Evolutionary conservation across 2,797 vertebrate genomes (phyloP), one percentile per base, ranked within the genome.

Genomic region (Myotis planiceps): DNA sequence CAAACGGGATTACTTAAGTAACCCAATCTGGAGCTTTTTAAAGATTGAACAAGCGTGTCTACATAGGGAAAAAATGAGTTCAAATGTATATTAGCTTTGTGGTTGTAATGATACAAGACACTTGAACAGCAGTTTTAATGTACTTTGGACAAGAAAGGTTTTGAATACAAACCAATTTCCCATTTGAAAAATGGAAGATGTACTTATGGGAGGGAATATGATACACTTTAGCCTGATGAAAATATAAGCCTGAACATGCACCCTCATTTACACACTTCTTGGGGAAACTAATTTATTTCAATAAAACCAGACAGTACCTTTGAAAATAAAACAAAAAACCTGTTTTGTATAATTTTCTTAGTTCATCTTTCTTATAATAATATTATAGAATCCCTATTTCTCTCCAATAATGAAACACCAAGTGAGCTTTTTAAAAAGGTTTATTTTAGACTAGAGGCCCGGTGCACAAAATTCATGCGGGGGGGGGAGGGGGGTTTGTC

Each of bases 1-100:
- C 92, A 97, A 96, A 97, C 75, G 60, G 32, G 90, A 97, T 97
- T 97, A 95, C 95, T 97, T 68, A n/a, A 84, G 60, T 81, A 91
- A 91, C 39, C 93, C 94, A 97, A 96, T 88, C 95, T 92, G 92
- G 92, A 86, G 63, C 94, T 96, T 91, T 42, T 76, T 74, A 78
- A 98, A 94, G 94, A 81, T 85, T 94, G 66, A 98, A 94, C 60
- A 97, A 95, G 89, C 1, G 78, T 95, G 76, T 97, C 96, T 96
- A 98, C 98, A 93, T 37, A 85, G 37, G 37, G n/a, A 21, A 0
- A 81, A 96, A 96, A 58, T 88, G 34, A 91, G 32, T 92, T 91
- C 1, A 95, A 94, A 93, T 4, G 51, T 92, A 80, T 82, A 63
- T 32, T 81, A 92, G 80, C 63, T 63, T 91, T 97, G 87, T 96